Conservation (phyloP, 92 coral and sea anemone genomes). For the Umimayanthus kanabou region DNA sequence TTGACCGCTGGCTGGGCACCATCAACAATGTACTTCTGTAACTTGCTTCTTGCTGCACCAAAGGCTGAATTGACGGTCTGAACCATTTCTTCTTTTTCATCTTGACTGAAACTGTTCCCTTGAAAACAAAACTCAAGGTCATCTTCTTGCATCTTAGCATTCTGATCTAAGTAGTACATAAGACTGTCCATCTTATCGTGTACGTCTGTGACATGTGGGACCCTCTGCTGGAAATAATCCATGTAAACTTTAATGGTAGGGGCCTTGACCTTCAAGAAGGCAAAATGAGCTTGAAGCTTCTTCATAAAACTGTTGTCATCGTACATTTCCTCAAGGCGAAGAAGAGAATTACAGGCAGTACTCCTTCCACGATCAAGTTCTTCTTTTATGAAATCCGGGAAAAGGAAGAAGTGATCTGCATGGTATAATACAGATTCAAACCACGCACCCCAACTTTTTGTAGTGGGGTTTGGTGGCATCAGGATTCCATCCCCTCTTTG, state of each 20-base stretch:
- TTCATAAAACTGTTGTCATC: slow-evolving; percentile 11
- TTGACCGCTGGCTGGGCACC: too few relatives aligned
- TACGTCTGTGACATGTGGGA: slow-evolving; percentile 39
- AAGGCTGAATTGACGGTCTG: slow-evolving; percentile 12
- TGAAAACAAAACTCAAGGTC: slow-evolving; percentile 26
- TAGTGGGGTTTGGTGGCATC: slow-evolving; percentile 47
- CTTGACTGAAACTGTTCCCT: slow-evolving; percentile 3
- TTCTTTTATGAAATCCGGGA: slow-evolving; percentile 24
- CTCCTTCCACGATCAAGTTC: slow-evolving; percentile 23
- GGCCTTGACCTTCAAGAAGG: slow-evolving; percentile 20
- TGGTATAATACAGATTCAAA: slow-evolving; percentile 23
- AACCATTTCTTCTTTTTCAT: slow-evolving; percentile 5
- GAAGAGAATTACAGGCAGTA: slow-evolving; percentile 36
- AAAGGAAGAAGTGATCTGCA: slow-evolving; percentile 3
- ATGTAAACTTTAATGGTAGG: slow-evolving; percentile 4
- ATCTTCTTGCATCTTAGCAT: slow-evolving; percentile 1
- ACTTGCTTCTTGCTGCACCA: slow-evolving; percentile 43
- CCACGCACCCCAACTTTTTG: slow-evolving; percentile 26
- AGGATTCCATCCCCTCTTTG: too few relatives aligned
- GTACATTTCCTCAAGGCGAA: slow-evolving; percentile 28
- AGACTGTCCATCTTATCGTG: slow-evolving; percentile 39
- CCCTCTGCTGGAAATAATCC: slow-evolving; percentile 32
- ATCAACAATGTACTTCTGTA: not conserved
- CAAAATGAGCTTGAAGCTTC: slow-evolving; percentile 33
- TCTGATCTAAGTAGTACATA: slow-evolving; percentile 11